Conservation (phyloP, 1,140 invertebrate species). For the Brachystomella parvula region DNA sequence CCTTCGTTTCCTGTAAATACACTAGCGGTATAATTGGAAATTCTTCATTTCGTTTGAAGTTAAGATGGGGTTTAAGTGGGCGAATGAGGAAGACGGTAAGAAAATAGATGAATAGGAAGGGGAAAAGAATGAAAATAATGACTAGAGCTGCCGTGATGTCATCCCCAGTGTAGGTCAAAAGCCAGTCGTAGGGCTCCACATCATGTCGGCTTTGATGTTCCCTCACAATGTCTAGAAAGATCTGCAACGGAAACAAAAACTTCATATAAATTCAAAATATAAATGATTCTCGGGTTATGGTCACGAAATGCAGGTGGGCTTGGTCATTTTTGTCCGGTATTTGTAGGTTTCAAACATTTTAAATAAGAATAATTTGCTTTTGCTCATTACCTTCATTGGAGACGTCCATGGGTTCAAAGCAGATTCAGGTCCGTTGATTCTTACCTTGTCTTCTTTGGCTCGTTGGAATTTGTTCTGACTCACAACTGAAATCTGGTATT, state of each 20-base stretch:
- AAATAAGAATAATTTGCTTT: too few species aligned
- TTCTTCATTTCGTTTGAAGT: background rate
- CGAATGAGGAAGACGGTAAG: background rate
- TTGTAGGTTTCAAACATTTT: too few species aligned
- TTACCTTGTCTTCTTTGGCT: too few species aligned
- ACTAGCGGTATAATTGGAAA: background rate
- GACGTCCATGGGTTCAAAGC: background rate
- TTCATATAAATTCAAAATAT: too few species aligned
- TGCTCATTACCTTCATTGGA: background rate
- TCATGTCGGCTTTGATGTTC: too few species aligned
- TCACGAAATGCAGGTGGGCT: too few species aligned
- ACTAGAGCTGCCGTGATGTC: background rate
- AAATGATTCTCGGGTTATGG: too few species aligned
- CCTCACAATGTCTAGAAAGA: too few species aligned
- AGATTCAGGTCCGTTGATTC: background rate
- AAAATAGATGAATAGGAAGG: background rate
- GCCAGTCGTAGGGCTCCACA: background rate
- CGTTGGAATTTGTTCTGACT: too few species aligned
- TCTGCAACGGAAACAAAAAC: too few species aligned
- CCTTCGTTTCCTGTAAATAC: slow-evolving; percentile 1
- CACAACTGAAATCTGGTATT: too few species aligned
- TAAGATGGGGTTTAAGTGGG: background rate
- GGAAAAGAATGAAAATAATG: background rate
- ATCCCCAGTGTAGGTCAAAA: background rate
- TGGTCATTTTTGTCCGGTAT: too few species aligned